phyloP scores from a whole-genome alignment of 1,140 invertebrate species.

The Neodiprion fabricii region DNA sequence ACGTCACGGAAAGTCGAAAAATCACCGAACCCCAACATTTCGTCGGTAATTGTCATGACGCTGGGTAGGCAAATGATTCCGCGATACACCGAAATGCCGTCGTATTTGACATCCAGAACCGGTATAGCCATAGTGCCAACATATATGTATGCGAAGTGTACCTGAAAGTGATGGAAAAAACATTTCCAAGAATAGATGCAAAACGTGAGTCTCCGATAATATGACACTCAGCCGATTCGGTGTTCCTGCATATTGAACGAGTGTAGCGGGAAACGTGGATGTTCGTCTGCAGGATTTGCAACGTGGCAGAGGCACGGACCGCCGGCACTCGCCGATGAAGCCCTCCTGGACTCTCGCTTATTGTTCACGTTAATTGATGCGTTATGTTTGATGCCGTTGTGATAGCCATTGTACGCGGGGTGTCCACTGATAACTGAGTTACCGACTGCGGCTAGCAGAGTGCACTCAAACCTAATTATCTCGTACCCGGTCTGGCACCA shows the following conservation, averaged over 20 bases:
- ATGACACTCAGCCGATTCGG: too few species aligned
- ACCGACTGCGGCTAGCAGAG: slow-evolving; percentile 61
- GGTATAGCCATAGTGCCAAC: not conserved
- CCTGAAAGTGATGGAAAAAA: not conserved
- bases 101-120: too few species aligned
- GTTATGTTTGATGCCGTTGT: slow-evolving; percentile 64
- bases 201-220: too few species aligned
- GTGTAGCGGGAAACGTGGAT: slow-evolving; percentile 12
- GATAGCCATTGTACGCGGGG: slow-evolving; percentile 61
- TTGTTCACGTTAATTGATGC: slow-evolving; percentile 65
- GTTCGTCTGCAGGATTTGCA: slow-evolving; percentile 50
- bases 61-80: too few species aligned
- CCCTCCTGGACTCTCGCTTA: slow-evolving; percentile 39
- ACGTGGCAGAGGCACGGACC: slow-evolving; percentile 25
- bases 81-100: too few species aligned
- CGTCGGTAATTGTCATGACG: too few species aligned
- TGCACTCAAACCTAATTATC: slow-evolving; percentile 66
- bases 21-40: slow-evolving; percentile 10
- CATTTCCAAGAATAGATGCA: not conserved
- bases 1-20: slow-evolving; percentile 57
- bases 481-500: slow-evolving; percentile 28
- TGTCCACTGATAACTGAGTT: slow-evolving; percentile 65
- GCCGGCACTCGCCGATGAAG: not conserved
- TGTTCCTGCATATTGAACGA: too few species aligned
- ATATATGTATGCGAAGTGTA: not conserved